Evolutionary conservation across 2,113 vertebrate genomes (phyloP), one percentile per base, ranked within the genome.

Genomic region (Ancistrus triradiatus): DNA sequence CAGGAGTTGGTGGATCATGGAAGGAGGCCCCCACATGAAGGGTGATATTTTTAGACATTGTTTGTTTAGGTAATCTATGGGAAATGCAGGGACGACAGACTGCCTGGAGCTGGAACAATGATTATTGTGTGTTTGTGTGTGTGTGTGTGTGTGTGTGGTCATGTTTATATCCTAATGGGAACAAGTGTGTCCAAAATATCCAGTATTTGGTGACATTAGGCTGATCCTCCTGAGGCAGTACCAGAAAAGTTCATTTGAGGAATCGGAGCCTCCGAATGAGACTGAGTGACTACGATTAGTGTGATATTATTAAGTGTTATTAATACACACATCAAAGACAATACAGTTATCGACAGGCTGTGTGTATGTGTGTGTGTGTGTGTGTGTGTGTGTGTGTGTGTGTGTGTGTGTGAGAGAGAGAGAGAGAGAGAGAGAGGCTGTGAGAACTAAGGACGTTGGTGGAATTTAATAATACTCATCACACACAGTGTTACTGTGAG

Each of bases 61-160:
- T 83, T 86, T 87, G 82, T 79, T 82, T 78, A 78, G 78, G 77
- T 84, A 84, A 85, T 82, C 77, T 77, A 74, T 59, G 43, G 59
- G 77, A 78, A 76, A 75, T 78, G 75, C 70, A 43, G 18, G 80
- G 78, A 76, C 78, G 79, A 81, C 85, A 85, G 84, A 73, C 81
- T 84, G 84, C 80, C 85, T 85, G 82, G 82, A 79, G 74, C 74
- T 80, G 71, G 70, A 71, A 78, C 84, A 84, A 81, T 83, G 84
- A 78, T 79, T 19, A 85, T 86, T 85, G 83, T 87, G 75, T 50
- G 22, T 56, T 27, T 46, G 53, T 73, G 58, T 70, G 65, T 69
- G 72, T 51, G 65, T 63, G 72, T 35, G 71, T 72, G 70, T 55
- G 69, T 59, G 69, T 46, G 70, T 72, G 61, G n/a, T n/a, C n/a